A percentile compares a stretch with the other conserved stretches of the same genome.
Evolutionary conservation across 2,113 vertebrate species (phyloP).

Genomic region (Origma solitaria): DNA sequence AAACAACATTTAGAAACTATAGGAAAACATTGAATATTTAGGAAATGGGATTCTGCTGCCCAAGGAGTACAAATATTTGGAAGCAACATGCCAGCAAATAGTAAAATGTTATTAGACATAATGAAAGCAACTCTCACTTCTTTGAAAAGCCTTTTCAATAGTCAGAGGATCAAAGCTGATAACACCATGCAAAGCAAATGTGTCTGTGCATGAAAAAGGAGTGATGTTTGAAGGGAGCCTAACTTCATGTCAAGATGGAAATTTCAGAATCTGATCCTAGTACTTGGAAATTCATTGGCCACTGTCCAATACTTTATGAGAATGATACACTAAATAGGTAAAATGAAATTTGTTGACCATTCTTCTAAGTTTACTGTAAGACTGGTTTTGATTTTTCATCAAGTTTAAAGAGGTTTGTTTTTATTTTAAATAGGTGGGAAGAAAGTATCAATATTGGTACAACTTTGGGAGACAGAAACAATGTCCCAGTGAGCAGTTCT

Average conservation of each 20-base stretch:
- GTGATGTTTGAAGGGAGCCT: neutral
- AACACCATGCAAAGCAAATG: neutral
- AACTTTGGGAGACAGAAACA: neutral
- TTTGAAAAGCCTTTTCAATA: neutral
- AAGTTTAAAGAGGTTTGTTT: neutral
- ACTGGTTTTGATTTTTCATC: neutral
- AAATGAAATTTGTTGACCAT: neutral
- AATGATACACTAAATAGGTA: neutral
- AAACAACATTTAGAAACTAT: neutral
- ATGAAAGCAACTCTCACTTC: neutral
- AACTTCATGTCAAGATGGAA: neutral
- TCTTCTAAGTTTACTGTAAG: neutral
- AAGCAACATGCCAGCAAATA: neutral
- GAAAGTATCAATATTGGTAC: neutral
- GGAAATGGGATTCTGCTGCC: neutral
- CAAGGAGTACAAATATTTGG: neutral
- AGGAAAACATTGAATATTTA: neutral
- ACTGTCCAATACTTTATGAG: neutral
- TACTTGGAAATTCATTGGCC: neutral
- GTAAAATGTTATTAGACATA: neutral
- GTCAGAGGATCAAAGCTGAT: neutral
- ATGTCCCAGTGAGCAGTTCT: neutral
- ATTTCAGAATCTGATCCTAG: neutral
- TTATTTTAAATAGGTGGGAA: neutral
- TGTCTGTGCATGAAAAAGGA: neutral